A percentile compares a stretch with the other conserved stretches of the same genome.
Evolutionary conservation across 1,140 invertebrate genomes (phyloP).

Genomic region (Physella acuta): DNA sequence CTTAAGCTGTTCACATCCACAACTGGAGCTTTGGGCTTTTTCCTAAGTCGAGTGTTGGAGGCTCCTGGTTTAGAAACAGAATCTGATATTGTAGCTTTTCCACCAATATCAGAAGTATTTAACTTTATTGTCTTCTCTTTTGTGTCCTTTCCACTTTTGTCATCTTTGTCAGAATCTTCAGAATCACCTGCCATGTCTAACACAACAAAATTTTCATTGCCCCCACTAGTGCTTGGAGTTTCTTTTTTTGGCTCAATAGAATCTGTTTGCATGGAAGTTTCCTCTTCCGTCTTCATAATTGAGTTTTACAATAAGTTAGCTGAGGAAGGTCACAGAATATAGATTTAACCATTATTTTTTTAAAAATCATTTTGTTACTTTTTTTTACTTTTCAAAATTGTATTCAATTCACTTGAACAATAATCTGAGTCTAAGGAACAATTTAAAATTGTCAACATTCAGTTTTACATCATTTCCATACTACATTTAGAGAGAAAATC

Average conservation of each 20-base stretch:
- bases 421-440: background rate
- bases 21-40: slow-evolving; percentile 24
- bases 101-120: slow-evolving; percentile 3
- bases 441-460: background rate
- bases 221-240: background rate
- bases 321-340: background rate
- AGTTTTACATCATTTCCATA: background rate
- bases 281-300: slow-evolving; percentile 21
- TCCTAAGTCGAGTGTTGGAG: slow-evolving; percentile 3
- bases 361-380: background rate
- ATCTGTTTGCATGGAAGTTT: slow-evolving; percentile 1
- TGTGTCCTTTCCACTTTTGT: slow-evolving; percentile 6
- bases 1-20: slow-evolving; percentile 24
- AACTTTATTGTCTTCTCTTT: background rate
- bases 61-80: slow-evolving; percentile 4
- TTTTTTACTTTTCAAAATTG: background rate
- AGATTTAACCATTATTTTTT: background rate
- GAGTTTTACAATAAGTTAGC: background rate
- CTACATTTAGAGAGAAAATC: background rate
- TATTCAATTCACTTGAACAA: background rate
- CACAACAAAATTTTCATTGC: slow-evolving; percentile 25
- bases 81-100: background rate
- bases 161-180: slow-evolving; percentile 23
- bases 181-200: slow-evolving; percentile 20
- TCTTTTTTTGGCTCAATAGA: background rate